Evolutionary conservation across 2,113 vertebrate species (phyloP).

Genomic region (Antidorcas marsupialis): DNA sequence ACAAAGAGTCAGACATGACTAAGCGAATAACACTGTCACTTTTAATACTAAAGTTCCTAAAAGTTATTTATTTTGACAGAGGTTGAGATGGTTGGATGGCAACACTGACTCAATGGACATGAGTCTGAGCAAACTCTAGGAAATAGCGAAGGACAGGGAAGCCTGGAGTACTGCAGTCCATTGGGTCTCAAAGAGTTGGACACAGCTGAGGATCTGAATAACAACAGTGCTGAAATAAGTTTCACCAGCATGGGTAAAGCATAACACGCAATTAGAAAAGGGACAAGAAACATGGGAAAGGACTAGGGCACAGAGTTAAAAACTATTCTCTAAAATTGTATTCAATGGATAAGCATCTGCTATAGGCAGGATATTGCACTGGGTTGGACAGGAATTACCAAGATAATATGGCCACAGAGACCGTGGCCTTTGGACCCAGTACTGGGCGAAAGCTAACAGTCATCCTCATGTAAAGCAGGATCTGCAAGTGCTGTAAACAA

Average conservation of each 20-base stretch:
- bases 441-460: not conserved
- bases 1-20: not conserved
- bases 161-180: not conserved
- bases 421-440: fast-evolving
- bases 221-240: not conserved
- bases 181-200: not conserved
- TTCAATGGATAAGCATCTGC: not conserved
- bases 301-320: not conserved
- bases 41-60: not conserved
- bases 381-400: not conserved
- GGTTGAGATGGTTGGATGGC: not conserved
- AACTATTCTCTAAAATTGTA: not conserved
- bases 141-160: not conserved
- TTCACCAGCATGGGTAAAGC: not conserved
- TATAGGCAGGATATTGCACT: not conserved
- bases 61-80: not conserved
- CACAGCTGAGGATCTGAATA: not conserved
- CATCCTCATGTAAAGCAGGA: not conserved
- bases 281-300: not conserved
- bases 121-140: not conserved
- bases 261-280: not conserved
- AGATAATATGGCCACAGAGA: too few species aligned
- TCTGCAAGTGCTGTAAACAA: not conserved
- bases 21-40: not conserved
- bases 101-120: not conserved